A percentile compares a stretch with the other conserved stretches of the same genome.
Evolutionary conservation across 2,888 invertebrate genomes (phyloP).

Genomic region (Tachystola acroxantha): DNA sequence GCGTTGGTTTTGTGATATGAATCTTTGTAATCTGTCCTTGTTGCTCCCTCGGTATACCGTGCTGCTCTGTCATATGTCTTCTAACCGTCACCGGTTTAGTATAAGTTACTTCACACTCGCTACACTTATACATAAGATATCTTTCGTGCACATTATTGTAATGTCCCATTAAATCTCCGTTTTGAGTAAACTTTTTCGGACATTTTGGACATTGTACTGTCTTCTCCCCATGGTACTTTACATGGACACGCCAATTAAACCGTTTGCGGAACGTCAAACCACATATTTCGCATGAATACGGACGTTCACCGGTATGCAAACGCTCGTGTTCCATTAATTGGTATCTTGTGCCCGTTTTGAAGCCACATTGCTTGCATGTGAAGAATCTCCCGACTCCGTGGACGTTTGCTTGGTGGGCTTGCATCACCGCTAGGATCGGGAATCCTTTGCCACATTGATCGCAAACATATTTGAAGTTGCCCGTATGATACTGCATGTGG

Average conservation of each 20-base stretch:
- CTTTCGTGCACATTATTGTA: slow-evolving; percentile 56
- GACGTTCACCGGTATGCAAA: slow-evolving; percentile 60
- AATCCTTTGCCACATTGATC: slow-evolving; percentile 63
- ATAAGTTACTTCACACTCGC: slow-evolving; percentile 51
- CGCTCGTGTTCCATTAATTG: slow-evolving; percentile 55
- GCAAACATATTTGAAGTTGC: slow-evolving; percentile 46
- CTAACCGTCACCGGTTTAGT: slow-evolving; percentile 51
- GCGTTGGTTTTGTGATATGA: background rate
- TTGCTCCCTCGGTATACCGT: slow-evolving; percentile 54
- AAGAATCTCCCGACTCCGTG: slow-evolving; percentile 51
- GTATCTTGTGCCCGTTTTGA: slow-evolving; percentile 46
- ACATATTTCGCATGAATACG: slow-evolving; percentile 62
- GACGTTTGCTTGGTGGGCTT: slow-evolving; percentile 43
- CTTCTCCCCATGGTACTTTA: slow-evolving; percentile 57
- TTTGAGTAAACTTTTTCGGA: slow-evolving; percentile 46
- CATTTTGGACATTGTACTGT: slow-evolving; percentile 51
- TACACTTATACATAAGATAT: slow-evolving; percentile 49
- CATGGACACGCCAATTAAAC: slow-evolving; percentile 58
- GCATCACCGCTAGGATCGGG: slow-evolving; percentile 36
- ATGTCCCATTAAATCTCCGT: slow-evolving; percentile 47
- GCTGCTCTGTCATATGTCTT: slow-evolving; percentile 51
- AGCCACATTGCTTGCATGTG: slow-evolving; percentile 51
- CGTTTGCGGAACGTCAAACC: slow-evolving; percentile 58
- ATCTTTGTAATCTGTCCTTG: slow-evolving; percentile 49
- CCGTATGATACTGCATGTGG: slow-evolving; percentile 58